A percentile compares a stretch with the other conserved stretches of the same genome.
Conservation (phyloP, 2,888 invertebrate genomes). For the Anoplius nigerrimus region DNA sequence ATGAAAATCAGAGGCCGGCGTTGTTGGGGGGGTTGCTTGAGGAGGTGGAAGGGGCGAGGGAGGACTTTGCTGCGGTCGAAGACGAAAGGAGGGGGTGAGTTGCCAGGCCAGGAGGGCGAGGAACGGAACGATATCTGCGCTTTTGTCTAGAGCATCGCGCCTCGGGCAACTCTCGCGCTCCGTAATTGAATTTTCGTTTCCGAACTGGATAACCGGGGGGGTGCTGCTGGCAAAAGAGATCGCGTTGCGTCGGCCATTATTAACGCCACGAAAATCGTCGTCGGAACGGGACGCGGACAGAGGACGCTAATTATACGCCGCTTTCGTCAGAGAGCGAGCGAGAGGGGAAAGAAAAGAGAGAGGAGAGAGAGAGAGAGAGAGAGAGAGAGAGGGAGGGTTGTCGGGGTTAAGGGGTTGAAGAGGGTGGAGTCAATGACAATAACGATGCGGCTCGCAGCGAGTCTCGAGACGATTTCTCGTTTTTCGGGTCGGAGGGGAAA, state of each 20-base stretch:
- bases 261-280: slow-evolving; percentile 44
- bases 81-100: no score
- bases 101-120: not conserved
- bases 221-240: slow-evolving; percentile 65
- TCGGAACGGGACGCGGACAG: slow-evolving; percentile 42
- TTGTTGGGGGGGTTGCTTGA: no score
- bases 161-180: slow-evolving; percentile 37
- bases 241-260: slow-evolving; percentile 50
- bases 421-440: slow-evolving; percentile 7
- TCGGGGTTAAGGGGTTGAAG: slow-evolving; percentile 24
- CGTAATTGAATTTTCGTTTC: slow-evolving; percentile 66
- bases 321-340: slow-evolving; percentile 34
- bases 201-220: slow-evolving; percentile 57
- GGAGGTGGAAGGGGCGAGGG: no score
- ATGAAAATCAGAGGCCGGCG: no score
- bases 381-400: slow-evolving; percentile 32
- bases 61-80: no score
- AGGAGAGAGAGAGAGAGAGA: slow-evolving; percentile 31
- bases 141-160: slow-evolving; percentile 34
- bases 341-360: slow-evolving; percentile 31
- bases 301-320: slow-evolving; percentile 64
- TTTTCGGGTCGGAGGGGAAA: no score
- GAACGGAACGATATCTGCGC: slow-evolving; percentile 31
- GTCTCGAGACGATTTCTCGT: no score
- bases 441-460: no score